phyloP scores from a whole-genome alignment of 2,888 invertebrate genomes.

The Phasia obesa region DNA sequence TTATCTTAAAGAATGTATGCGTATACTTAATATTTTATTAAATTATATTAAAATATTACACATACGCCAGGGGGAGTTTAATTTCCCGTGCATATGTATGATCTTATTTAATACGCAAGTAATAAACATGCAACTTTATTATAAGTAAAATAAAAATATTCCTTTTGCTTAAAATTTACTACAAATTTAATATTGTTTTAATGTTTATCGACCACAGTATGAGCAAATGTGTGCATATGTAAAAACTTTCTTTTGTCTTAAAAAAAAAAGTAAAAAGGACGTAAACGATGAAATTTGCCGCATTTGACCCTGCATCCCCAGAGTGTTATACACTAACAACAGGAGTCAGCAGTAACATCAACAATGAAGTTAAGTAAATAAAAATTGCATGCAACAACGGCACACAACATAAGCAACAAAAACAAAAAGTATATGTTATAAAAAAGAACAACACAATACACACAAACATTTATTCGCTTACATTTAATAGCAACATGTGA shows the following conservation, averaged over 20 bases:
- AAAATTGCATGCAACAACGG: slow-evolving; percentile 55
- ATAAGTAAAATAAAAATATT: slow-evolving; percentile 7
- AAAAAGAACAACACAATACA: neutral
- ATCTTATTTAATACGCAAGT: neutral
- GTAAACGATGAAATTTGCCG: slow-evolving; percentile 55
- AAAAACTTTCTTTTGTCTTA: slow-evolving; percentile 40
- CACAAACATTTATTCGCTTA: slow-evolving; percentile 7
- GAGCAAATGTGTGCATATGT: slow-evolving; percentile 16
- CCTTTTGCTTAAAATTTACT: slow-evolving; percentile 45
- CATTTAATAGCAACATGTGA: slow-evolving; percentile 26
- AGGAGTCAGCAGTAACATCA: slow-evolving; percentile 54
- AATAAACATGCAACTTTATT: slow-evolving; percentile 10
- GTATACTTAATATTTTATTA: slow-evolving; percentile 42
- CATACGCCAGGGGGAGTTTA: slow-evolving; percentile 12
- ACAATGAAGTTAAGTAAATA: slow-evolving; percentile 63
- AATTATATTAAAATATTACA: slow-evolving; percentile 24
- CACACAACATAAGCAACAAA: slow-evolving; percentile 25
- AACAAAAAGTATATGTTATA: neutral
- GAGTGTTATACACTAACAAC: slow-evolving; percentile 50
- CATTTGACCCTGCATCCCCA: slow-evolving; percentile 63
- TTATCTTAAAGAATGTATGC: neutral
- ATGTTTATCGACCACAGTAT: slow-evolving; percentile 12
- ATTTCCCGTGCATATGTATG: neutral
- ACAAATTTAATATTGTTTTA: slow-evolving; percentile 45
- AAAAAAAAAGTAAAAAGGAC: neutral